Percentiles rank a stretch among this genome's conserved stretches.
Evolutionary conservation across 2,888 invertebrate species (phyloP).

Genomic region (Cheilosia urbana): DNA sequence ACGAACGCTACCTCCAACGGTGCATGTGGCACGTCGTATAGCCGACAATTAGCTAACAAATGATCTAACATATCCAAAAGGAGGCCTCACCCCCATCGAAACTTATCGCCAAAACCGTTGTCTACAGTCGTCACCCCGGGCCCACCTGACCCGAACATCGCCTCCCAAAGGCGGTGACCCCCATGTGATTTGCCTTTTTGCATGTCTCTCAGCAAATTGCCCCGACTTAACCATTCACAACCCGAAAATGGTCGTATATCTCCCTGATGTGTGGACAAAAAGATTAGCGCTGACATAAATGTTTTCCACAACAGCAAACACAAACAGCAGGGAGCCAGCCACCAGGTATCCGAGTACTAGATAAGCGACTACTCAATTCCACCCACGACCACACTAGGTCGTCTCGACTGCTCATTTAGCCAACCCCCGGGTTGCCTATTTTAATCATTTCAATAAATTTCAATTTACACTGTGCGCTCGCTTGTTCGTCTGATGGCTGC

Average conservation of each 20-base stretch:
- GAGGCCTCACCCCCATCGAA: too few relatives aligned
- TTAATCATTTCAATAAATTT: slow-evolving; percentile 71
- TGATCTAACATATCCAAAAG: too few relatives aligned
- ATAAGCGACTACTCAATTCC: slow-evolving; percentile 31
- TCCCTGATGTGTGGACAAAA: slow-evolving; percentile 51
- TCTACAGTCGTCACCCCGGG: not conserved
- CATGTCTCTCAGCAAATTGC: slow-evolving; percentile 31
- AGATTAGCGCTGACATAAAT: slow-evolving; percentile 49
- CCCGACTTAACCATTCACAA: slow-evolving; percentile 11
- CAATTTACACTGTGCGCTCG: slow-evolving; percentile 40
- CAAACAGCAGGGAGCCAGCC: slow-evolving; percentile 21
- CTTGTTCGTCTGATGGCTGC: not conserved
- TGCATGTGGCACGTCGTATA: too few relatives aligned
- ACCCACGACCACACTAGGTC: slow-evolving; percentile 5
- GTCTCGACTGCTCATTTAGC: slow-evolving; percentile 22
- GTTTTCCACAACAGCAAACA: slow-evolving; percentile 32
- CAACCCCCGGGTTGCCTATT: slow-evolving; percentile 34
- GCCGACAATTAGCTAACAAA: too few relatives aligned
- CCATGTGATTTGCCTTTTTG: slow-evolving; percentile 32
- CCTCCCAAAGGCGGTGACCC: slow-evolving; percentile 4
- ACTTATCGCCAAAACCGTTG: too few relatives aligned
- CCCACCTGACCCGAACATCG: not conserved
- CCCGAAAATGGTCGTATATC: slow-evolving; percentile 43
- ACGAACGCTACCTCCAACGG: too few relatives aligned
- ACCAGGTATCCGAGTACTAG: slow-evolving; percentile 36